Evolutionary conservation across 30 jellyfish, hydroid and myxozoan species (phyloP).

Genomic region (Hydra vulgaris): DNA sequence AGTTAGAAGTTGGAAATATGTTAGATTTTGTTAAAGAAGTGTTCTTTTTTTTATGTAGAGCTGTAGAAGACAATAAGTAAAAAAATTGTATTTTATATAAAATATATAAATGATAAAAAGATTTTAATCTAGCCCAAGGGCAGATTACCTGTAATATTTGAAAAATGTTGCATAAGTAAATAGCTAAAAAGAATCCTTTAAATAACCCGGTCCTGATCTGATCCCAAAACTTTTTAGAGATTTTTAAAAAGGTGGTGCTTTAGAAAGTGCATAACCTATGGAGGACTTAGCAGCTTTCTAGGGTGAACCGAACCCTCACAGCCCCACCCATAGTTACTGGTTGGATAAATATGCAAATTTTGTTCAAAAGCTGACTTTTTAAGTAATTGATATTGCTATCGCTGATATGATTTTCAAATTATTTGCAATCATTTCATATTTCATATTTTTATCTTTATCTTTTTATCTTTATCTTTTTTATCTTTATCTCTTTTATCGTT

Average conservation of each 20-base stretch:
- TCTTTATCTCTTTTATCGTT: too few species aligned
- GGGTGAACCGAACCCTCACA: not conserved
- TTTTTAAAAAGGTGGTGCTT: not conserved
- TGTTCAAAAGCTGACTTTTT: too few species aligned
- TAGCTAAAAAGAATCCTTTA: not conserved
- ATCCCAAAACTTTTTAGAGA: not conserved
- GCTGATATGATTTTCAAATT: too few species aligned
- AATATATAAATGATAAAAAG: not conserved
- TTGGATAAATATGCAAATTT: too few species aligned
- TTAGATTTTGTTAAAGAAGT: not conserved
- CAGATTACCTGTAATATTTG: not conserved
- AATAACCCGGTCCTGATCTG: not conserved
- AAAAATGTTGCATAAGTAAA: too few species aligned
- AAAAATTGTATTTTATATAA: not conserved
- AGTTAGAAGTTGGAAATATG: not conserved
- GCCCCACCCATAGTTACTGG: not conserved
- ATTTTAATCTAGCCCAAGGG: too few species aligned
- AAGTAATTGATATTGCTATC: too few species aligned
- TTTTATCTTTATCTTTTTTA: too few species aligned
- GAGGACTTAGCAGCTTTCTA: not conserved
- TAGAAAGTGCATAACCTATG: not conserved
- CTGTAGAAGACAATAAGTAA: not conserved
- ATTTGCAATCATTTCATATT: too few species aligned
- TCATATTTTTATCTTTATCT: too few species aligned
- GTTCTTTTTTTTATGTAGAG: not conserved